Percentiles rank a stretch among this genome's conserved stretches.
Evolutionary conservation across 2,113 vertebrate genomes (phyloP).

Genomic region (Gymnobelideus leadbeateri): DNA sequence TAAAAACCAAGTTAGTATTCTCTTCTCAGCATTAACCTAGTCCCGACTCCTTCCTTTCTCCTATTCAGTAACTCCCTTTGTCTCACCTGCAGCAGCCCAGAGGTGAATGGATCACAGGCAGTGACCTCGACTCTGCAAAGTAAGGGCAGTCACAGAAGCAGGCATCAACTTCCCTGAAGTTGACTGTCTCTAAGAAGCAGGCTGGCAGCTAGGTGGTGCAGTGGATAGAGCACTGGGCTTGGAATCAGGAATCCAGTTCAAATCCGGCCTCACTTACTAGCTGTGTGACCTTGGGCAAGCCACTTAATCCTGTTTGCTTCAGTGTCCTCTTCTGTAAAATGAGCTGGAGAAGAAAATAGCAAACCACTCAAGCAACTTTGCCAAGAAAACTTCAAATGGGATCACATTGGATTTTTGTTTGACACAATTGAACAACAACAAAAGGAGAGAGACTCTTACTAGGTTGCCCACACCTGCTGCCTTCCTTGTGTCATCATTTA

Average conservation of each 20-base stretch:
- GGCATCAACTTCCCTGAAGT: not conserved
- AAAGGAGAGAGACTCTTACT: not conserved
- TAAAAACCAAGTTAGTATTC: too few species aligned
- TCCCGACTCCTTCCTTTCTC: not conserved
- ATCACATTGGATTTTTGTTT: too few species aligned
- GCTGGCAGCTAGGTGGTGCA: not conserved
- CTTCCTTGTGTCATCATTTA: not conserved
- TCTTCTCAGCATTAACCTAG: not conserved
- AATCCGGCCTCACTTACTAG: too few species aligned
- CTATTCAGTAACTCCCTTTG: not conserved
- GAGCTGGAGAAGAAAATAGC: too few species aligned
- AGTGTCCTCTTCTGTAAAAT: too few species aligned
- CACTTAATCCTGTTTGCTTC: too few species aligned
- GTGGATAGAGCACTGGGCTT: too few species aligned
- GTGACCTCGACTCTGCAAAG: not conserved
- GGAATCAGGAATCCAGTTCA: too few species aligned
- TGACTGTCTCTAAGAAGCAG: not conserved
- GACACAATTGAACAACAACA: not conserved
- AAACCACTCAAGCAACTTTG: too few species aligned
- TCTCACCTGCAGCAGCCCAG: not conserved
- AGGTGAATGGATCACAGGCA: not conserved
- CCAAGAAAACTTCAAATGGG: too few species aligned
- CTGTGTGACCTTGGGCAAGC: too few species aligned
- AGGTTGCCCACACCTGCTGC: not conserved
- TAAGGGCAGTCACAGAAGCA: not conserved